Conservation (phyloP, 2,888 invertebrate species). For the Drosophila diplacantha region DNA sequence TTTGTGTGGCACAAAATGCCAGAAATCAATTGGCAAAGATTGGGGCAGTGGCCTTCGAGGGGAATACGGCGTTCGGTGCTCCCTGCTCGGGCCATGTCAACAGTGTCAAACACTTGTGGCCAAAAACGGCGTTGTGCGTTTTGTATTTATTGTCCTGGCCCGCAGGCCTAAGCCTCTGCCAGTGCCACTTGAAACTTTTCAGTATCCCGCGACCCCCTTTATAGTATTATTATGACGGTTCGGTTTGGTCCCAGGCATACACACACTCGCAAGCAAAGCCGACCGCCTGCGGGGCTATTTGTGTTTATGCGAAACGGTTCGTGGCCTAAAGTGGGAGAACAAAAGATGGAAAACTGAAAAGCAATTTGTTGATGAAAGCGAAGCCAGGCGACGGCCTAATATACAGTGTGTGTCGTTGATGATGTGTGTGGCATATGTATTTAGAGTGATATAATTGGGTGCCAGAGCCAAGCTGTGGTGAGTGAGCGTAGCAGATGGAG, state of each 20-base stretch:
- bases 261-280: not conserved
- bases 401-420: not conserved
- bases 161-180: conserved; percentile 38
- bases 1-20: conserved; percentile 21
- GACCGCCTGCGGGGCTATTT: conserved; percentile 29
- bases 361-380: conserved; percentile 34
- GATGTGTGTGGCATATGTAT: conserved; percentile 11
- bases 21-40: conserved; percentile 49
- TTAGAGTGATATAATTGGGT: conserved; percentile 12
- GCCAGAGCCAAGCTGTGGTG: conserved; percentile 31
- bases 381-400: conserved; percentile 19
- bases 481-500: conserved; percentile 1
- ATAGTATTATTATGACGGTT: conserved; percentile 8
- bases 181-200: conserved; percentile 58
- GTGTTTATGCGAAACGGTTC: conserved; percentile 22
- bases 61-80: not conserved
- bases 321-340: conserved; percentile 16
- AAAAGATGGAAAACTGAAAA: conserved; percentile 31
- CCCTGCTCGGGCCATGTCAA: conserved; percentile 25
- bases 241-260: conserved; percentile 7
- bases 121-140: conserved; percentile 43
- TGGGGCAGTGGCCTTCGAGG: conserved; percentile 4
- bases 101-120: conserved; percentile 62
- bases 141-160: conserved; percentile 30
- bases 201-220: conserved; percentile 8